Evolutionary conservation across 2,797 vertebrate species (phyloP), one percentile per base, ranked within the genome.

Genomic region (Australoheros facetus): DNA sequence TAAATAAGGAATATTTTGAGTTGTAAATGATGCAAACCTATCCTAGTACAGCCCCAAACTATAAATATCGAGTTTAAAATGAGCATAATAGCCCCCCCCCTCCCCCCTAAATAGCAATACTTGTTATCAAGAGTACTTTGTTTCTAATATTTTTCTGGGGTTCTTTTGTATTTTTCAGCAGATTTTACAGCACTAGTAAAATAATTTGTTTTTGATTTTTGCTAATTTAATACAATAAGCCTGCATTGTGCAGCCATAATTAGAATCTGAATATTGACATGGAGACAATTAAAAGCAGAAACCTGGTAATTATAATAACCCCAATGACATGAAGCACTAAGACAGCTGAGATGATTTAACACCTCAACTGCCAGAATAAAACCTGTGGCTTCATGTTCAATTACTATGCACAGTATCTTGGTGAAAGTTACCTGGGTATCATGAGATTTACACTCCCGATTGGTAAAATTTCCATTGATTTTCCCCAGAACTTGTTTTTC

Each of bases 401-500:
- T 48, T 51, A 30, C n/a, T 21, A 59, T 1, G 17, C 12, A 23
- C 58, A 48, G 48, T 10, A 55, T 13, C 56, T 26, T 16, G 16
- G 6, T 73, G 34, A 37, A n/a, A 21, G 59, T 88, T 97, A 99
- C 98, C 97, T 98, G 87, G 98, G 97, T 91, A 99, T 95, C 88
- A 92, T 96, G 77, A 99, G 97, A 85, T 98, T 98, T 88, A 99
- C 95, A 4, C 96, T 97, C 82, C 98, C 98, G 17, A 99, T 95
- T 10, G 98, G 98, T 62, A 99, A 96, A 93, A 99, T 98, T 95
- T 99, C 98, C 98, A 99, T 99, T 0, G 98, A 99, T 94, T 99
- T 99, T 1, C 98, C 98, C 98, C 98, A 99, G 95, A 99, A 99
- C 93, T 99, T 99, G 94, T 99, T 99, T 96, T 99, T 99, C 98